These are phyloP conservation scores for Poecilia picta DNA, from an alignment of 2,797 vertebrate genomes.

Conservation along the genomic window DNA sequence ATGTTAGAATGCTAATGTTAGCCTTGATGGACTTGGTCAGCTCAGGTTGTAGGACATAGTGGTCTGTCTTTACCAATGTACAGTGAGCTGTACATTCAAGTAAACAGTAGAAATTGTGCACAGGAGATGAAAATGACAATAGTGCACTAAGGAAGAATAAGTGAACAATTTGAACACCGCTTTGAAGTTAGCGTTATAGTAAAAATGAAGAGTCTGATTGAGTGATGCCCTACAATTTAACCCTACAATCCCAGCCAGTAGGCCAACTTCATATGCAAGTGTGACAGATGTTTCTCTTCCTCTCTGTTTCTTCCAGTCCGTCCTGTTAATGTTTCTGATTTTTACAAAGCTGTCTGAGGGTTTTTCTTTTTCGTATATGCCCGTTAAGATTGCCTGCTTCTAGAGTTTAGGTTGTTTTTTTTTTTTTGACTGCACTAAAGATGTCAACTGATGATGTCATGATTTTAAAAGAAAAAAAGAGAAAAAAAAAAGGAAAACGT, in stretches of 20 bases:
- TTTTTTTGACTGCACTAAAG: slow-evolving; percentile 77
- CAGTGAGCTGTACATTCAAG: background rate
- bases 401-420: slow-evolving; percentile 48
- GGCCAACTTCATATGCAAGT: slow-evolving; percentile 19
- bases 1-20: background rate
- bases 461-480: slow-evolving; percentile 34
- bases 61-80: background rate
- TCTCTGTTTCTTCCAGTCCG: background rate
- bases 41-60: background rate
- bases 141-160: background rate
- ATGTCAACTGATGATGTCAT: slow-evolving; percentile 84
- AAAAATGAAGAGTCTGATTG: background rate
- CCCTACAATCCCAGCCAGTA: background rate
- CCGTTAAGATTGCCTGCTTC: slow-evolving; percentile 65
- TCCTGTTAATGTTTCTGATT: slow-evolving; percentile 5
- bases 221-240: background rate
- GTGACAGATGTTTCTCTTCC: slow-evolving; percentile 23
- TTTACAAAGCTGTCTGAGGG: slow-evolving; percentile 54
- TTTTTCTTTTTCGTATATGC: slow-evolving; percentile 19
- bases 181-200: background rate
- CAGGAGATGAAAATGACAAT: background rate
- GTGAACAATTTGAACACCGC: slow-evolving; percentile 4
- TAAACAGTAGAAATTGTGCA: background rate
- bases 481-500: slow-evolving; percentile 21
- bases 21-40: background rate